These are phyloP conservation scores for Heterochromis multidens DNA, from an alignment of 2,113 vertebrate genomes.

Conservation along the genomic window DNA sequence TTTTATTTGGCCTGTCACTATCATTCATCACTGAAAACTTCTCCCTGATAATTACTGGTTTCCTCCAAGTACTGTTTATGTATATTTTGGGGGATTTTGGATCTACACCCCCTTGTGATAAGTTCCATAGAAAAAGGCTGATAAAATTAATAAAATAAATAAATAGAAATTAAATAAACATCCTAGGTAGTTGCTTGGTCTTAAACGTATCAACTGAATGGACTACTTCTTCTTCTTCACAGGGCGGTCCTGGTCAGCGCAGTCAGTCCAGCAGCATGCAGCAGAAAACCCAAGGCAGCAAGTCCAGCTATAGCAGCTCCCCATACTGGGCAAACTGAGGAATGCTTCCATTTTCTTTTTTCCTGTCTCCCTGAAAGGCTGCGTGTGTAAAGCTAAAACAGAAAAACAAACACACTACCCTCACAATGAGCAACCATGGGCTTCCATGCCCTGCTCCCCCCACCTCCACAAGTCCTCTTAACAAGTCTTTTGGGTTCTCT, in stretches of 20 bases:
- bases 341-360: not conserved
- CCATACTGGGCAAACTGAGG: constrained; percentile 80
- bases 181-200: not conserved
- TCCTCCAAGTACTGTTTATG: not conserved
- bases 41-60: not conserved
- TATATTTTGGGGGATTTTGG: not conserved
- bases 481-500: constrained; percentile 73
- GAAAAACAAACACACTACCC: constrained; percentile 57
- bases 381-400: constrained; percentile 49
- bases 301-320: constrained; percentile 78
- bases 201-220: not conserved
- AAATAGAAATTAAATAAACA: not conserved
- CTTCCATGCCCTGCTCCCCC: constrained; percentile 27
- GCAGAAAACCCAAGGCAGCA: constrained; percentile 79
- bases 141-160: not conserved
- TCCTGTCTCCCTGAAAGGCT: constrained; percentile 32
- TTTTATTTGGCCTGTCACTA: not conserved
- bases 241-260: constrained; percentile 76
- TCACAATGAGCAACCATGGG: constrained; percentile 45
- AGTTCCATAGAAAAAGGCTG: not conserved
- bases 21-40: not conserved
- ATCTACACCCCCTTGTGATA: not conserved
- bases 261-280: constrained; percentile 78
- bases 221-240: not conserved
- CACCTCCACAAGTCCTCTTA: constrained; percentile 72